A percentile compares a stretch with the other conserved stretches of the same genome.
These are phyloP conservation scores for Stenopsyche tienmushanensis DNA, from an alignment of 1,140 invertebrate genomes.

Conservation along the genomic window DNA sequence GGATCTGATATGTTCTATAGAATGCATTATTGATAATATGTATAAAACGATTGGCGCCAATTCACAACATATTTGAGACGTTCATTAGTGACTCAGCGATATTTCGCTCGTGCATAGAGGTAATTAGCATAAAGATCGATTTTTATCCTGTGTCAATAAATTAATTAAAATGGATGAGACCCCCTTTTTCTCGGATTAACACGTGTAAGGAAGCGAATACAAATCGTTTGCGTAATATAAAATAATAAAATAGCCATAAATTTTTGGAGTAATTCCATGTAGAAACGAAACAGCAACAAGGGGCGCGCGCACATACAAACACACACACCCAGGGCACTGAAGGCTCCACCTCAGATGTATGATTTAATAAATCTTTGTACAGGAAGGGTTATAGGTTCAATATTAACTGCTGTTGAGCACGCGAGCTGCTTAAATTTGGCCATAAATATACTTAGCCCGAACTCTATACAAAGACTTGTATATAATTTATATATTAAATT, in stretches of 20 bases:
- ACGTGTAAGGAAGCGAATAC: neutral
- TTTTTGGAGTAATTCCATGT: constrained; percentile 14
- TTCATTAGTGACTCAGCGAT: no score
- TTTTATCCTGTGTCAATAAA: no score
- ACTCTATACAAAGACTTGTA: neutral
- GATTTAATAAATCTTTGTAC: constrained; percentile 29
- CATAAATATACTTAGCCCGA: constrained; percentile 14
- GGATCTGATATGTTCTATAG: no score
- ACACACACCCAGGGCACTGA: neutral
- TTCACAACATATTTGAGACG: no score
- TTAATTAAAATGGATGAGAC: no score
- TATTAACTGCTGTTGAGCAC: constrained; percentile 18
- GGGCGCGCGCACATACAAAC: neutral
- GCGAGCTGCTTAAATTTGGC: constrained; percentile 23
- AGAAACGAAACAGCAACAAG: constrained; percentile 7
- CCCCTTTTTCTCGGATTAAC: no score
- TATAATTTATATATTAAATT: no score
- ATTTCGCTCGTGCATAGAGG: no score
- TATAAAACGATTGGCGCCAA: no score
- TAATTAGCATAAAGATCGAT: no score
- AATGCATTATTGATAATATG: no score
- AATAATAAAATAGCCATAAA: constrained; percentile 15
- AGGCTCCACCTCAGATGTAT: neutral
- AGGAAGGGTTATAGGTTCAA: constrained; percentile 27
- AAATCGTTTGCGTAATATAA: neutral